These are phyloP conservation scores for Tridacna crocea DNA, from an alignment of 2,888 invertebrate species.

Conservation along the genomic window DNA sequence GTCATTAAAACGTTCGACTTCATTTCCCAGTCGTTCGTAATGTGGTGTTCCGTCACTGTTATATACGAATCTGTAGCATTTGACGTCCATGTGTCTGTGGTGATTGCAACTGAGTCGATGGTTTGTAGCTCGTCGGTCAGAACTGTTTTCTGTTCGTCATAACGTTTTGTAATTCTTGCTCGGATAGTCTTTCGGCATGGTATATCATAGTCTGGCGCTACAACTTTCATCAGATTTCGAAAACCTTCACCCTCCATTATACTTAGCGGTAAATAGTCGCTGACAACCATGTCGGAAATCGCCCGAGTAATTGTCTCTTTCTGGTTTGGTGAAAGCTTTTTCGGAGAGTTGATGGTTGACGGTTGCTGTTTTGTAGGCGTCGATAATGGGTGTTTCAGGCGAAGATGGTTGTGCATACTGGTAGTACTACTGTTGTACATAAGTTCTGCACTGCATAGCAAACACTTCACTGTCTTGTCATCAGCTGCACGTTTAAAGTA, in stretches of 20 bases:
- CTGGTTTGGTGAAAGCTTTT: not conserved
- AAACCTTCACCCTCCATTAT: constrained; percentile 15
- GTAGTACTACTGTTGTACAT: not conserved
- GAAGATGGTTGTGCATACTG: too few relatives aligned
- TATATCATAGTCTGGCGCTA: constrained; percentile 19
- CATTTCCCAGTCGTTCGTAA: constrained; percentile 11
- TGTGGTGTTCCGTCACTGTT: constrained; percentile 31
- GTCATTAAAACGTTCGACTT: constrained; percentile 3
- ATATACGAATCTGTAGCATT: constrained; percentile 32
- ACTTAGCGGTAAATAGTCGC: not conserved
- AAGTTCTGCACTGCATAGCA: not conserved
- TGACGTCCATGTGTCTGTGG: constrained; percentile 32
- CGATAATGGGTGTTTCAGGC: too few relatives aligned
- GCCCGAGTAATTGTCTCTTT: not conserved
- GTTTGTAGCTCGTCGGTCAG: constrained; percentile 4
- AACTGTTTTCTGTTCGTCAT: constrained; percentile 11
- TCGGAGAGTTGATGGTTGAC: not conserved
- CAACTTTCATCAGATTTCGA: constrained; percentile 9
- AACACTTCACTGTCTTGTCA: too few relatives aligned
- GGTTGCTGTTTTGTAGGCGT: too few relatives aligned
- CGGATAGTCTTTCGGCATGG: constrained; percentile 17
- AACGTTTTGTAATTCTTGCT: constrained; percentile 11
- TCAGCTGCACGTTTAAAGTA: too few relatives aligned
- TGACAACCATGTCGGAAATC: not conserved
- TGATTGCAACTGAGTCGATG: constrained; percentile 11